phyloP scores from a whole-genome alignment of 92 coral and sea anemone species.

The Blastomussa wellsi region DNA sequence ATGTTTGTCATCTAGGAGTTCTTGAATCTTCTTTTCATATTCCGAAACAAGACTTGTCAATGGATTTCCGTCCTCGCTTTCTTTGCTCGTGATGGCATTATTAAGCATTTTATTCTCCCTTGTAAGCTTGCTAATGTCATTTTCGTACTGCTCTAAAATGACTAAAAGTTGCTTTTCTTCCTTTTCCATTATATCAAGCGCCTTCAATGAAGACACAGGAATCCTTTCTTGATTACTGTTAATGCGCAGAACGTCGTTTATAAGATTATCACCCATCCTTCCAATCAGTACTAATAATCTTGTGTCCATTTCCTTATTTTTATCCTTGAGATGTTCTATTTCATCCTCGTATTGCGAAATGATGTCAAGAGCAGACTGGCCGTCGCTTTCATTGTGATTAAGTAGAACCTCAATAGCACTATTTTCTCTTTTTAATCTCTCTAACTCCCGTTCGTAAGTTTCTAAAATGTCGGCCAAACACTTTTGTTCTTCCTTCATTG shows the following conservation, averaged over 20 bases:
- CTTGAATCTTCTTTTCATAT: slow-evolving; percentile 48
- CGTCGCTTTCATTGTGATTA: slow-evolving; percentile 29
- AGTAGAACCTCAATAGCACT: slow-evolving; percentile 38
- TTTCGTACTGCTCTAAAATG: slow-evolving; percentile 55
- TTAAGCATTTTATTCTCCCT: slow-evolving; percentile 39
- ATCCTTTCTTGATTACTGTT: not conserved
- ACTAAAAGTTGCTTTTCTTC: slow-evolving; percentile 21
- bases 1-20: slow-evolving; percentile 47
- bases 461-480: slow-evolving; percentile 47
- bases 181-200: slow-evolving; percentile 34
- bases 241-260: slow-evolving; percentile 10
- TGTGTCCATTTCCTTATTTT: not conserved
- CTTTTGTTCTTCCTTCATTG: slow-evolving; percentile 51
- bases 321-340: slow-evolving; percentile 28
- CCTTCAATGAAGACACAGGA: slow-evolving; percentile 2
- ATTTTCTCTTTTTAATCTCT: slow-evolving; percentile 51
- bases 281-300: slow-evolving; percentile 10
- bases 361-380: slow-evolving; percentile 47
- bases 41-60: slow-evolving; percentile 24
- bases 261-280: slow-evolving; percentile 26
- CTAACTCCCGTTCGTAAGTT: slow-evolving; percentile 31
- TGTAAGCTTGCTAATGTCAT: slow-evolving; percentile 38
- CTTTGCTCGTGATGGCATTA: slow-evolving; percentile 9
- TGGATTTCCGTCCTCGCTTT: slow-evolving; percentile 29
- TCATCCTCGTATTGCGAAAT: slow-evolving; percentile 63